Base-by-base conservation (phyloP, 2,888 invertebrate genomes). In the Notocelia uddmanniana region DNA sequence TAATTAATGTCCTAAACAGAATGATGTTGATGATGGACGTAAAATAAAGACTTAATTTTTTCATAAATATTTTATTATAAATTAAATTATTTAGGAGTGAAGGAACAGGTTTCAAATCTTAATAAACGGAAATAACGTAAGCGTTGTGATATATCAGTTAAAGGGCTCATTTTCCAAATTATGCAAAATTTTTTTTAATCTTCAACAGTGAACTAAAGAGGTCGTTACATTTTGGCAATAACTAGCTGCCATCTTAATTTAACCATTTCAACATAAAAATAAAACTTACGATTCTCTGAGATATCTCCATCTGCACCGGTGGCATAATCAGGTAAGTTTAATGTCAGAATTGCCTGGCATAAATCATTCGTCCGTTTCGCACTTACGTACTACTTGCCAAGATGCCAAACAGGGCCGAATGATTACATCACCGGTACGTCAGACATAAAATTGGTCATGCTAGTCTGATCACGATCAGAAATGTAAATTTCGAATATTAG, bases 11-110 rank as follows among this genome's bases (percentile, higher is more conserved):
- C 26, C 3, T 26, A 26, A 5, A 26, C 26, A 26, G 5, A 26
- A 26, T 26, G 26, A 6, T 31, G 31, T 8, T 6, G 8, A n/a
- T n/a, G n/a, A n/a, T n/a, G 5, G 0, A 5, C 8, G 3, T 34
- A 19, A 52, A 50, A 59, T 52, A 3, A 68, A 52, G 23, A 9
- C 18, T n/a, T 6, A 6, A 0, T 13, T 3, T 68, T 18, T 18
- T 37, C 9, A 23, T 37, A 59, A 52, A 23, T 26, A 23, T 41
- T 68, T 68, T 68, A 60, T 60, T 68, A 68, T 18, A 68, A 60
- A 60, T 59, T 52, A 37, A 50, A 59, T 68, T 60, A 59, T 68
- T 60, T 68, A 68, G 23, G n/a, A 58, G n/a, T 48, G 11, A 48
- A 31, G 34, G n/a, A 3, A 52, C 34, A 26, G 31, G 19, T 18